phyloP scores from a whole-genome alignment of 2,888 invertebrate species.

The Rotaria socialis region DNA sequence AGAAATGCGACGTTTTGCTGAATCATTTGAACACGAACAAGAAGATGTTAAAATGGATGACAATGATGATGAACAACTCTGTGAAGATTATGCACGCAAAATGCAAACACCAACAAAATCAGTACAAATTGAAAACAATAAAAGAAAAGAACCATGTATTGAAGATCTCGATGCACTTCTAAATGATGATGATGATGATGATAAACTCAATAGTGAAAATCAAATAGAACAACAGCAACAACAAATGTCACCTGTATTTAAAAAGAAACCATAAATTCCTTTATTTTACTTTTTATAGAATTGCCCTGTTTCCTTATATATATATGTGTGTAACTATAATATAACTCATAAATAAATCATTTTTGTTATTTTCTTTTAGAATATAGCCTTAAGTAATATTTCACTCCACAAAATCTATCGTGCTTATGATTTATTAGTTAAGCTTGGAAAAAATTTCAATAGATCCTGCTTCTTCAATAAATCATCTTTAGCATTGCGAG shows the following conservation, averaged over 20 bases:
- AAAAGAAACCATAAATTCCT: neutral
- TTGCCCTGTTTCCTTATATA: neutral
- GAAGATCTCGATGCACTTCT: conserved; percentile 11
- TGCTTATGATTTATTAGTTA: too few relatives aligned
- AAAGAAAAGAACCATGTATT: conserved; percentile 18
- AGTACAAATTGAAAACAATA: neutral
- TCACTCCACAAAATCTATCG: too few relatives aligned
- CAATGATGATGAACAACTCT: neutral
- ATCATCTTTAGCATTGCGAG: too few relatives aligned
- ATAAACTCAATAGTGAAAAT: neutral
- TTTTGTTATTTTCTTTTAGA: too few relatives aligned
- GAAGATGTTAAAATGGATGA: neutral
- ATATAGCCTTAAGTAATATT: too few relatives aligned
- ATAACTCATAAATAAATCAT: too few relatives aligned
- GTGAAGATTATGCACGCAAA: conserved; percentile 1
- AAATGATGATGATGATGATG: neutral
- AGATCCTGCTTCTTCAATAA: too few relatives aligned
- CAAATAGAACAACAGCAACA: neutral
- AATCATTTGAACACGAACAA: conserved; percentile 19
- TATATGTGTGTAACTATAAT: too few relatives aligned
- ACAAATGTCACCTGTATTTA: conserved; percentile 17
- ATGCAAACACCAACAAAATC: conserved; percentile 16
- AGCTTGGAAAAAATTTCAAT: too few relatives aligned
- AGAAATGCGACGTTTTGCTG: conserved; percentile 19
- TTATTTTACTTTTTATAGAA: neutral